A percentile compares a stretch with the other conserved stretches of the same genome.
Evolutionary conservation across 2,113 vertebrate genomes (phyloP).

Genomic region (Gobio gobio): DNA sequence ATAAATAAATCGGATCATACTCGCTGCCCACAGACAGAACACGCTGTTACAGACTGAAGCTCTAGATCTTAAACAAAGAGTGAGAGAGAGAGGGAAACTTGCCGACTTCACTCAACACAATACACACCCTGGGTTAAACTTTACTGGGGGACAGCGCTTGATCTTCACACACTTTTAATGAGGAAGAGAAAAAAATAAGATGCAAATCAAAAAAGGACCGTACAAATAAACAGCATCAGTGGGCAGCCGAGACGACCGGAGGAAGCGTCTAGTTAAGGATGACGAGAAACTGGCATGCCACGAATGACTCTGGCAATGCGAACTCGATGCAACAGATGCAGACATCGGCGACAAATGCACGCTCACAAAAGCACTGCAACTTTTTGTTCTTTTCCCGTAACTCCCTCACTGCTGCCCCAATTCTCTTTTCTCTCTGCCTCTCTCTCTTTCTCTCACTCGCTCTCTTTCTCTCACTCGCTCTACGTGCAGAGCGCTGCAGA

Average conservation of each 20-base stretch:
- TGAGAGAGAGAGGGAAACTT: neutral
- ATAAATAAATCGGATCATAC: conserved; percentile 26
- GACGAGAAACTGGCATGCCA: neutral
- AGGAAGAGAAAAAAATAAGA: neutral
- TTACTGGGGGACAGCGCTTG: conserved; percentile 21
- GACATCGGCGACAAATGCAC: conserved; percentile 18
- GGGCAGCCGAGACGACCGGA: neutral
- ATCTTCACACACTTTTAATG: conserved; percentile 30
- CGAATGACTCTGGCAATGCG: neutral
- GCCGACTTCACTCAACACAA: conserved; percentile 9
- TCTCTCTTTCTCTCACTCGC: conserved; percentile 18
- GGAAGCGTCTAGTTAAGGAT: neutral
- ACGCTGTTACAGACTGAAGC: neutral
- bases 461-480: conserved; percentile 21
- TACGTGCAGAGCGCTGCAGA: conserved; percentile 49
- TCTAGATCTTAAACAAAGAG: conserved; percentile 6
- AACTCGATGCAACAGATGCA: neutral
- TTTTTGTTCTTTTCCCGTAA: conserved; percentile 35
- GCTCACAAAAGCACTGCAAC: conserved; percentile 48
- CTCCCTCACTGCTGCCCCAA: conserved; percentile 32
- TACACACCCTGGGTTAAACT: conserved; percentile 28
- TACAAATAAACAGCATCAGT: conserved; percentile 4
- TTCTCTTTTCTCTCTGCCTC: conserved; percentile 16
- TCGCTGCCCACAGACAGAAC: conserved; percentile 22
- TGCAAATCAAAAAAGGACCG: neutral